phyloP scores from a whole-genome alignment of 2,113 vertebrate species.

The Cebidichthys violaceus region DNA sequence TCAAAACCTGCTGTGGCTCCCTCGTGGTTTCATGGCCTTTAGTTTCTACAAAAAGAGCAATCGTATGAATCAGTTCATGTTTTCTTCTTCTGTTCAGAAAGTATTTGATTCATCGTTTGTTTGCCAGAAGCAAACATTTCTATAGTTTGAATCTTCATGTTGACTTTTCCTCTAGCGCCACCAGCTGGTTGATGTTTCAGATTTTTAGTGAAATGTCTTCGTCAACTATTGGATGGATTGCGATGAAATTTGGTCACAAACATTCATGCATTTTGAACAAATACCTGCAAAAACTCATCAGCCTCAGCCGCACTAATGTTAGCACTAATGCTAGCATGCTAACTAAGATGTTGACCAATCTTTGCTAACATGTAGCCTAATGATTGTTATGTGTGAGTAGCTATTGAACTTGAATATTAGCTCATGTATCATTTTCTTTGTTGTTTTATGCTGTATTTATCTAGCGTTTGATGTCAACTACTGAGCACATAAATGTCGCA shows the following conservation, averaged over 20 bases:
- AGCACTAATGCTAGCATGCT: not conserved
- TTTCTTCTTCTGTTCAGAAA: not conserved
- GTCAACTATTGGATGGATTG: not conserved
- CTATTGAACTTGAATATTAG: not conserved
- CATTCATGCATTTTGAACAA: not conserved
- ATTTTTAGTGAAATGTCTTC: too few species aligned
- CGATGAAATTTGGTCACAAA: not conserved
- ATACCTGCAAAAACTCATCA: not conserved
- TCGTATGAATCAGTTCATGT: not conserved
- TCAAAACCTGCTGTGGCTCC: conserved; percentile 21
- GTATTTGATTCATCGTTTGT: not conserved
- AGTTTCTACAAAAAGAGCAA: conserved; percentile 1
- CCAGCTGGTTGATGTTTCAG: too few species aligned
- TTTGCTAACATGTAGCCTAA: not conserved
- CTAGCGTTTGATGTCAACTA: not conserved
- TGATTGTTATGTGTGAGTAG: not conserved
- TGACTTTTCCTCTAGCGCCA: too few species aligned
- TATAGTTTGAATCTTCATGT: not conserved
- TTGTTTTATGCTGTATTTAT: not conserved
- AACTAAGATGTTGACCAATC: too few species aligned
- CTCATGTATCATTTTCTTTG: not conserved
- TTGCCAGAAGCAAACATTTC: too few species aligned
- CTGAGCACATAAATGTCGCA: not conserved
- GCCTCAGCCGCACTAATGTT: not conserved
- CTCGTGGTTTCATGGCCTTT: conserved; percentile 45